Evolutionary conservation across 2,888 invertebrate species (phyloP).

Genomic region (Tolmerus cingulatus): DNA sequence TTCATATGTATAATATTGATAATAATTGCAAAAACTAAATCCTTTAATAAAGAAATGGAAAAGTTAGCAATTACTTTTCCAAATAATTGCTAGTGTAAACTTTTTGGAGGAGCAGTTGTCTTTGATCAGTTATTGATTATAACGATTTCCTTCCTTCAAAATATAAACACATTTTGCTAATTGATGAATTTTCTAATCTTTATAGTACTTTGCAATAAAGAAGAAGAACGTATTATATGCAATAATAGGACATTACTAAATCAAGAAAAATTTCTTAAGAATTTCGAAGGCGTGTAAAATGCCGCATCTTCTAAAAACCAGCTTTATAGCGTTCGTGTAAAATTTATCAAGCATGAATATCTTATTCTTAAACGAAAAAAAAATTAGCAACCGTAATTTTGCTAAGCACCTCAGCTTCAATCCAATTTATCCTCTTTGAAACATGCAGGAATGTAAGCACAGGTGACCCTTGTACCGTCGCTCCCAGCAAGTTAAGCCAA

Average conservation of each 20-base stretch:
- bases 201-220: background rate
- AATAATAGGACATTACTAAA: background rate
- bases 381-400: background rate
- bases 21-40: too few species aligned
- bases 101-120: too few species aligned
- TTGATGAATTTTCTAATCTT: too few species aligned
- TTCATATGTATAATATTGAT: too few species aligned
- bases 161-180: too few species aligned
- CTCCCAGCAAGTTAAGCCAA: slow-evolving; percentile 28
- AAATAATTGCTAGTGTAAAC: too few species aligned
- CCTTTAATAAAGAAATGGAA: too few species aligned
- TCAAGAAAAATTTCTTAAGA: background rate
- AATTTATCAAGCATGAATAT: background rate
- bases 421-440: slow-evolving; percentile 23
- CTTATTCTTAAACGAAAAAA: background rate
- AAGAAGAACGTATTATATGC: background rate
- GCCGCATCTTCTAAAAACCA: background rate
- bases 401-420: background rate
- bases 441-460: slow-evolving; percentile 29
- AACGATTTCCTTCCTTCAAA: too few species aligned
- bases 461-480: slow-evolving; percentile 38
- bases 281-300: background rate
- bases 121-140: too few species aligned
- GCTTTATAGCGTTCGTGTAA: background rate
- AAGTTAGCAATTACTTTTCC: too few species aligned